phyloP scores from a whole-genome alignment of 2,113 vertebrate species.

The Pristiophorus japonicus region DNA sequence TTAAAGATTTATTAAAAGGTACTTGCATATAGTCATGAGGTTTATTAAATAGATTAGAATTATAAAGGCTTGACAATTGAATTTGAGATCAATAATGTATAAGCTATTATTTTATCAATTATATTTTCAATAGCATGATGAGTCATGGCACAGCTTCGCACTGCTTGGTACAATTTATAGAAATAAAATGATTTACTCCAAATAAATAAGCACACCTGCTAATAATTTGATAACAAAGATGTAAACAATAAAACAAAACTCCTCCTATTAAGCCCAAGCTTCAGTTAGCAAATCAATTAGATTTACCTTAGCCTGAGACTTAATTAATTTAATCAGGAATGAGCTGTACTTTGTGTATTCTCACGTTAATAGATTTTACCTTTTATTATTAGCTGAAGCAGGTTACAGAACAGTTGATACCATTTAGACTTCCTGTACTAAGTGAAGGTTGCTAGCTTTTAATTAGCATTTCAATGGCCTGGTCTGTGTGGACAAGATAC shows the following conservation, averaged over 20 bases:
- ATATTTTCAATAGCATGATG: not conserved
- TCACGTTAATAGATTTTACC: constrained; percentile 48
- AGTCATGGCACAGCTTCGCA: not conserved
- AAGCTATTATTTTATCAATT: constrained; percentile 22
- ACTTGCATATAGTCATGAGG: not conserved
- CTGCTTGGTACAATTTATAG: not conserved
- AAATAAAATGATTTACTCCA: not conserved
- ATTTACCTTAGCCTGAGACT: not conserved
- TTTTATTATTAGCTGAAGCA: constrained; percentile 56
- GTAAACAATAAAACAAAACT: not conserved
- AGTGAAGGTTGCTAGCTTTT: constrained; percentile 63
- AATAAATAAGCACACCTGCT: not conserved
- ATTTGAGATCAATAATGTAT: constrained; percentile 1
- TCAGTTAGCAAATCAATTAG: not conserved
- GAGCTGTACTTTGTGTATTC: not conserved
- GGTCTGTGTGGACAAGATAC: constrained; percentile 57
- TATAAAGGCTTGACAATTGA: not conserved
- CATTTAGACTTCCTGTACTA: constrained; percentile 57
- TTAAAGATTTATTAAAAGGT: not conserved
- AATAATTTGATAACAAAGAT: not conserved
- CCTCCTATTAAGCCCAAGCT: not conserved
- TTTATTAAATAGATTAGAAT: not conserved
- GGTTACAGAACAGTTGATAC: not conserved
- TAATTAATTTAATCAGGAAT: constrained; percentile 14
- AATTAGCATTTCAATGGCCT: constrained; percentile 64